phyloP scores from a whole-genome alignment of 2,113 vertebrate species.

The Passer montanus region DNA sequence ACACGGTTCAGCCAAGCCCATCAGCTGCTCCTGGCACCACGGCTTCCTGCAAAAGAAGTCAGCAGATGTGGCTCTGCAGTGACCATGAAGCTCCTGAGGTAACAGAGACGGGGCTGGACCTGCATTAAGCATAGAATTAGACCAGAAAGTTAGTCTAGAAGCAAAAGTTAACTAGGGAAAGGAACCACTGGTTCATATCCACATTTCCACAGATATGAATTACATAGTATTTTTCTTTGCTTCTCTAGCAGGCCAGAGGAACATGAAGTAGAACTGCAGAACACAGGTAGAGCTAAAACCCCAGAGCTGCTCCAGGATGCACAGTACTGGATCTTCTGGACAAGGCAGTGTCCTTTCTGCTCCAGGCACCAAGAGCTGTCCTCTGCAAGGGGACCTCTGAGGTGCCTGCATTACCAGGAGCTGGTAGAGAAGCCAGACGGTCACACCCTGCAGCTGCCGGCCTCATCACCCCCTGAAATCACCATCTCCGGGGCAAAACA shows the following conservation, averaged over 20 bases:
- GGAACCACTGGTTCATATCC: neutral
- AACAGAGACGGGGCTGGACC: neutral
- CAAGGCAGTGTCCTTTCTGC: neutral
- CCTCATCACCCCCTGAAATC: neutral
- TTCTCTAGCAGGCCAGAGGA: neutral
- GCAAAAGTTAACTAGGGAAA: neutral
- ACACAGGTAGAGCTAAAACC: neutral
- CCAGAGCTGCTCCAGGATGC: neutral
- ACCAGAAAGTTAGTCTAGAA: neutral
- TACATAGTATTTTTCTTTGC: neutral
- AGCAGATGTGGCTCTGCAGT: neutral
- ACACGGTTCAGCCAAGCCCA: neutral
- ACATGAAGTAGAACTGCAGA: neutral
- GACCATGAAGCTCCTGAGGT: neutral
- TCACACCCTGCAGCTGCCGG: slow-evolving; percentile 20
- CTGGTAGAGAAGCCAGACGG: neutral
- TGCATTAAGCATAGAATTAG: neutral
- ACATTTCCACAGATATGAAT: neutral
- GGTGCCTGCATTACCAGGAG: neutral
- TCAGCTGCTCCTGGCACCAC: neutral
- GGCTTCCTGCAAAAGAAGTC: neutral
- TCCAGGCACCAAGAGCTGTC: neutral
- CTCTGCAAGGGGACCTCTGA: neutral
- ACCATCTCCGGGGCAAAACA: neutral
- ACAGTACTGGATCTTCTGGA: neutral